These are phyloP conservation scores for Drosophila quadrilineata DNA, from an alignment of 1,140 invertebrate genomes.

Conservation along the genomic window DNA sequence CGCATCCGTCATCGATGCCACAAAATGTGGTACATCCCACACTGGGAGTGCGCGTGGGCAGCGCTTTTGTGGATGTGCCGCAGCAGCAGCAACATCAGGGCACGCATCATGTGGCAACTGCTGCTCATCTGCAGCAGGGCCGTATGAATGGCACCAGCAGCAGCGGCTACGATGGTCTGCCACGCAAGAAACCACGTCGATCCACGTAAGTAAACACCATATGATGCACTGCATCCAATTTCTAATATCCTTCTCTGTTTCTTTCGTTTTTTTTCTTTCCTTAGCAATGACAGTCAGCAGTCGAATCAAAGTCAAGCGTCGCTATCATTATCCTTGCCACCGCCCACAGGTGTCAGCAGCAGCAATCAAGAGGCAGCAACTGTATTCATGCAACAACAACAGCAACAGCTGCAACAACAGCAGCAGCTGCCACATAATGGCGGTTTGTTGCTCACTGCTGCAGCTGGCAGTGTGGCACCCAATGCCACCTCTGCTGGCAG, in stretches of 20 bases:
- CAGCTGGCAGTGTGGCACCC: conserved; percentile 10
- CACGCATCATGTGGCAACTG: conserved; percentile 19
- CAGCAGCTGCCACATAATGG: conserved; percentile 48
- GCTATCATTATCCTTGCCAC: conserved; percentile 57
- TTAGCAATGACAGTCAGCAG: conserved; percentile 74
- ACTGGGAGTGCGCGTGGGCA: conserved; percentile 43
- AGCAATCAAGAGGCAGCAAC: conserved; percentile 13
- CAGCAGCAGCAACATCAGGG: conserved; percentile 41
- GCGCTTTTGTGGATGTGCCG: conserved; percentile 58
- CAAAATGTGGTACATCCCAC: conserved; percentile 34
- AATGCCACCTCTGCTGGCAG: conserved; percentile 13
- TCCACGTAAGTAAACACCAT: conserved; percentile 57
- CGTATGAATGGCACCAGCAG: conserved; percentile 61
- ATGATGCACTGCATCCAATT: no score
- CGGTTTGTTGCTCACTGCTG: conserved; percentile 45
- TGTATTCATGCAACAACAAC: conserved; percentile 32
- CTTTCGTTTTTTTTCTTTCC: background rate
- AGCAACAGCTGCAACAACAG: conserved; percentile 9
- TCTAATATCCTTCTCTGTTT: no score
- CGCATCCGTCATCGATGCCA: conserved; percentile 45
- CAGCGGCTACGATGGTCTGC: conserved; percentile 54
- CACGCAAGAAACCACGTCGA: conserved; percentile 83
- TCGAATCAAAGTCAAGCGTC: conserved; percentile 73
- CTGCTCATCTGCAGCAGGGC: conserved; percentile 36
- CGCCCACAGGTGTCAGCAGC: conserved; percentile 38